phyloP scores from a whole-genome alignment of 2,113 vertebrate genomes.

The Tylochromis polylepis region DNA sequence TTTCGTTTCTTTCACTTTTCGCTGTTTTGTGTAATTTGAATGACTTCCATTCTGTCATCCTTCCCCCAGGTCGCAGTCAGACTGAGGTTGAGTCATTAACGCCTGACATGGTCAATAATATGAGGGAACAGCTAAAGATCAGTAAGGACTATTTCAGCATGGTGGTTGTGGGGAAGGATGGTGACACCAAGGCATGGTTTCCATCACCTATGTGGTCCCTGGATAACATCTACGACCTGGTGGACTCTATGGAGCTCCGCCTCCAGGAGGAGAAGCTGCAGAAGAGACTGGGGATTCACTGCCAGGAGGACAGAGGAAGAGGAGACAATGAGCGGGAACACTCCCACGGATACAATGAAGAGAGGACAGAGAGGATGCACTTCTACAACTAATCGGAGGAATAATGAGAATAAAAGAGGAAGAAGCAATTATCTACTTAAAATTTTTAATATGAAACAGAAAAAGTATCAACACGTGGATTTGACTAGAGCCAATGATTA shows the following conservation, averaged over 20 bases:
- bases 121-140: slow-evolving; percentile 75
- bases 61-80: slow-evolving; percentile 67
- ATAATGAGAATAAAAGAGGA: neutral
- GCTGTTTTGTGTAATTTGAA: neutral
- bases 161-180: slow-evolving; percentile 75
- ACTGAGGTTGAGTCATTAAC: slow-evolving; percentile 64
- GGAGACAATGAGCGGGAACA: neutral
- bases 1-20: neutral
- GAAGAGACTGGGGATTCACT: slow-evolving; percentile 70
- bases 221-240: slow-evolving; percentile 74
- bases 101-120: slow-evolving; percentile 52
- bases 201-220: slow-evolving; percentile 75
- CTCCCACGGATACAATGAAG: slow-evolving; percentile 45
- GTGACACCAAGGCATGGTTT: slow-evolving; percentile 75
- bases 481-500: neutral
- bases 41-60: neutral
- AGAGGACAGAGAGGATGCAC: slow-evolving; percentile 32
- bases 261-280: slow-evolving; percentile 74
- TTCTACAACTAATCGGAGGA: slow-evolving; percentile 49
- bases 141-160: slow-evolving; percentile 76
- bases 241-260: slow-evolving; percentile 75
- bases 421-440: neutral
- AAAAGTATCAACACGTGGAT: neutral
- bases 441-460: neutral
- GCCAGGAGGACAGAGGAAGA: slow-evolving; percentile 53